These are phyloP conservation scores for Drosophila tripunctata DNA, from an alignment of 2,888 invertebrate genomes.

Conservation along the genomic window DNA sequence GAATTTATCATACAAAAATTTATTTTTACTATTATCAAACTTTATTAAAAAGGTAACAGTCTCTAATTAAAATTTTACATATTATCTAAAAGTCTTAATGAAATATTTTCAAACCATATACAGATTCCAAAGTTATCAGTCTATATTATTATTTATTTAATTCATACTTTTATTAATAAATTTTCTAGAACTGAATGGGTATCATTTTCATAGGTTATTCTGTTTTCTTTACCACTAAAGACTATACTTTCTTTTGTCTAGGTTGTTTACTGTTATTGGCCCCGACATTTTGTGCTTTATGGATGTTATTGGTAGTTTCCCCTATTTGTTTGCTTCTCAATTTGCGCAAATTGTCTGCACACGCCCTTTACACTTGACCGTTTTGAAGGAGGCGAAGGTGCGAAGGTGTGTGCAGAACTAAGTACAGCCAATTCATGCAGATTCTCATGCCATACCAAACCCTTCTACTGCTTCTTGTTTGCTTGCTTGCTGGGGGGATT, in stretches of 20 bases:
- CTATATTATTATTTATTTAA: not conserved
- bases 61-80: not conserved
- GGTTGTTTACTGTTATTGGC: constrained; percentile 14
- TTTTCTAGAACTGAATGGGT: too few species aligned
- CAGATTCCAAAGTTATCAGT: too few species aligned
- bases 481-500: too few species aligned
- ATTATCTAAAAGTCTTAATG: not conserved
- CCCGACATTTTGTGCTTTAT: constrained; percentile 17
- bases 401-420: too few species aligned
- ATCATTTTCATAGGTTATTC: not conserved
- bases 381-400: constrained; percentile 20
- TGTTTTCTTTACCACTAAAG: not conserved
- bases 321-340: constrained; percentile 40
- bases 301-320: constrained; percentile 2
- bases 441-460: not conserved
- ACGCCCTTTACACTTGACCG: constrained; percentile 57
- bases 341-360: constrained; percentile 55
- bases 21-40: too few species aligned
- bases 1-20: too few species aligned
- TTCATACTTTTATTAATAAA: too few species aligned
- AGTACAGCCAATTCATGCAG: not conserved
- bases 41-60: not conserved
- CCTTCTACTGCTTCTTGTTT: not conserved
- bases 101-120: too few species aligned
- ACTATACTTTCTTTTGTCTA: not conserved